Evolutionary conservation across 64 coral and sea anemone genomes (phyloP), one percentile per base, ranked within the genome.

Genomic region (Dendronephthya gigantea): DNA sequence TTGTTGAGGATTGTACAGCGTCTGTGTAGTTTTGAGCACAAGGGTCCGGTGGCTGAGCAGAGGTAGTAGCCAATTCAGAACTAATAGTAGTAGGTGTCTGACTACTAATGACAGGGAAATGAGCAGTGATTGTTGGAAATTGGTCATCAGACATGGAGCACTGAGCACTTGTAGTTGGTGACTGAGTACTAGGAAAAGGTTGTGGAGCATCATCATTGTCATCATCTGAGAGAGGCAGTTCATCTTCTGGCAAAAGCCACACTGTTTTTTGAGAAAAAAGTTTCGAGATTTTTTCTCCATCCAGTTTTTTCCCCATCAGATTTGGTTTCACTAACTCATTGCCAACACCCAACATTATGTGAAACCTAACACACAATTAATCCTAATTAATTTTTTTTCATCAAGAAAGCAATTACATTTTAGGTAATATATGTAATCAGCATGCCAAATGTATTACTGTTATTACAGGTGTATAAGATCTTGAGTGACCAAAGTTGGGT

Each of bases 231-330:
- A n/a, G n/a, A 33, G 72, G 9, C 72, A 36, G 22, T 12, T 79
- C 72, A 12, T 15, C 15, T 39, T 79, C 15, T 36, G 72, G 72
- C 36, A 36, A 35, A 79, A 30, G 72, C 72, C 4, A 79, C 22
- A 79, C 72, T 36, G 36, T 79, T 79, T 79, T 34, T 39, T 79
- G 72, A 19, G 29, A 79, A 19, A 79, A 79, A 29, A 79, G 72
- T 79, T 79, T 79, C 36, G 0, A 79, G 9, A 79, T 9, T 79
- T 79, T 79, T 34, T 79, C 72, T 34, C 72, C 72, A 35, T 79
- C 72, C 2, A 79, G 72, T 12, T 79, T 79, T 79, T 34, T 79
- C 32, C 72, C 72, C 2, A 15, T 29, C 72, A 79, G 72, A 19
- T 36, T 79, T 34, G 72, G 72, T 34, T 34, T 19, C 34, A 79